phyloP scores from a whole-genome alignment of 2,797 vertebrate species.

The Sebastes minor region DNA sequence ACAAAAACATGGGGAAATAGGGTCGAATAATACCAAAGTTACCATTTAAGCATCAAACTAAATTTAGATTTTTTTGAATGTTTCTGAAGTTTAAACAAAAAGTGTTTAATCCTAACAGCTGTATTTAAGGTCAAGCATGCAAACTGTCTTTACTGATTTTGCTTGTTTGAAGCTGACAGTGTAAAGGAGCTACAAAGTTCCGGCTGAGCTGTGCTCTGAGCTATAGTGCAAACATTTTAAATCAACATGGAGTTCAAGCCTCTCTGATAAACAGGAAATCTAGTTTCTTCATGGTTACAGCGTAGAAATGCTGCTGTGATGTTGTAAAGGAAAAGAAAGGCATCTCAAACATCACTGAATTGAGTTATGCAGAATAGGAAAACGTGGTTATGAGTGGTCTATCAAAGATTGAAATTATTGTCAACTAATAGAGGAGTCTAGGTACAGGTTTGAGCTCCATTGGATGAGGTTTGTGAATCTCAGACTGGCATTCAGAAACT shows the following conservation, averaged over 20 bases:
- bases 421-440: neutral
- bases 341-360: neutral
- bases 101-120: neutral
- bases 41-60: neutral
- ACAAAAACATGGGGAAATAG: too few relatives aligned
- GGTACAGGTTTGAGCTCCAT: neutral
- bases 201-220: neutral
- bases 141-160: neutral
- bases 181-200: rapidly evolving
- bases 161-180: neutral
- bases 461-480: neutral
- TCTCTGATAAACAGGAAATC: rapidly evolving
- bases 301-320: neutral
- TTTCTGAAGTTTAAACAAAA: neutral
- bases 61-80: neutral
- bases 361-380: neutral
- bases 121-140: neutral
- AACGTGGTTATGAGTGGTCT: neutral
- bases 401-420: neutral
- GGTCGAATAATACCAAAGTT: too few relatives aligned
- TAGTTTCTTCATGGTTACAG: neutral
- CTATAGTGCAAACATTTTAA: neutral
- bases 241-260: neutral
- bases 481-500: neutral
- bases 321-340: neutral